These are phyloP conservation scores for Ariopsis seemanni DNA, from an alignment of 2,113 vertebrate species.

Conservation along the genomic window DNA sequence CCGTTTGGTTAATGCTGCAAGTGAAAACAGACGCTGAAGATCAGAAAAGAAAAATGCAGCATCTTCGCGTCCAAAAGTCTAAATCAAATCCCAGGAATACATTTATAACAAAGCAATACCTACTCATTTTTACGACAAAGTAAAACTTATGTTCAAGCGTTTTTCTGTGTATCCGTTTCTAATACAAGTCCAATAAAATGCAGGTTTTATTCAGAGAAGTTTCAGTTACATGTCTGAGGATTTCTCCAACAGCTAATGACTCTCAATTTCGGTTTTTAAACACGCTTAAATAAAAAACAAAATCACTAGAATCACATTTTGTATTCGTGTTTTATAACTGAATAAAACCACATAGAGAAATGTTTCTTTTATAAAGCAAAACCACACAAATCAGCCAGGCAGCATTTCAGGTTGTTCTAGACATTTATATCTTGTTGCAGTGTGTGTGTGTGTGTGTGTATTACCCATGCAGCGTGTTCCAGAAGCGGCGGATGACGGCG, in stretches of 20 bases:
- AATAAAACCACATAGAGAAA: background rate
- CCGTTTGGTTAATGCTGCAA: slow-evolving; percentile 94
- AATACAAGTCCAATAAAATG: background rate
- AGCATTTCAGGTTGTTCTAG: background rate
- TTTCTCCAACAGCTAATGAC: background rate
- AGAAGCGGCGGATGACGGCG: slow-evolving; percentile 94
- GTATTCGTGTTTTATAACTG: background rate
- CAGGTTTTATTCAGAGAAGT: background rate
- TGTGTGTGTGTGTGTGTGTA: background rate
- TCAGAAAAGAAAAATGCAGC: background rate
- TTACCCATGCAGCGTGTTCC: slow-evolving; percentile 97
- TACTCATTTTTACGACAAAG: background rate
- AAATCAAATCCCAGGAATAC: background rate
- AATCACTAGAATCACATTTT: background rate
- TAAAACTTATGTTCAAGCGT: background rate
- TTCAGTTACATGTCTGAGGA: background rate
- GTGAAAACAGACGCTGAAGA: background rate
- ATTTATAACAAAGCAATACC: background rate
- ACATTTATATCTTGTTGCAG: background rate
- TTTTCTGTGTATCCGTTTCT: no score
- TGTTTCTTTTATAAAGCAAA: background rate
- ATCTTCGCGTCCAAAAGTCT: background rate
- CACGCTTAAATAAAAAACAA: background rate
- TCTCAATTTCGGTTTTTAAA: background rate
- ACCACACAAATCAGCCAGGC: background rate